phyloP scores from a whole-genome alignment of 2,888 invertebrate genomes.

The Allacma fusca region DNA sequence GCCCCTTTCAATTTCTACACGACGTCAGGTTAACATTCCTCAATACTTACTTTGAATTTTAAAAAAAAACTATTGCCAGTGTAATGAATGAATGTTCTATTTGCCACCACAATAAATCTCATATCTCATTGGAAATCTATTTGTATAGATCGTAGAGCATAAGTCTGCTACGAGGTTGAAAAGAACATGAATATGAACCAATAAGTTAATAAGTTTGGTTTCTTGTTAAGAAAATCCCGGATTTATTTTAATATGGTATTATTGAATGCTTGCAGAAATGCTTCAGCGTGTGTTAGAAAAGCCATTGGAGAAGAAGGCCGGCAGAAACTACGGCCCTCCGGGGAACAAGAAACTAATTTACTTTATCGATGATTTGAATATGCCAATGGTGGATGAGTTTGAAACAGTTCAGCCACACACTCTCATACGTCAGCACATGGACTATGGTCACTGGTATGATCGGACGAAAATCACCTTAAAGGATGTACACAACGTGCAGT shows the following conservation, averaged over 20 bases:
- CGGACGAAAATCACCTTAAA: slow-evolving; percentile 86
- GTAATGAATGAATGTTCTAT: too few species aligned
- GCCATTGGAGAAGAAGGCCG: slow-evolving; percentile 95
- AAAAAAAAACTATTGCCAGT: too few species aligned
- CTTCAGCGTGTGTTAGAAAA: slow-evolving; percentile 91
- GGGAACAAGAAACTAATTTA: slow-evolving; percentile 92
- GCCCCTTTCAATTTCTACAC: slow-evolving; percentile 98
- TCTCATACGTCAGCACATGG: slow-evolving; percentile 91
- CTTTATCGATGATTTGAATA: slow-evolving; percentile 97
- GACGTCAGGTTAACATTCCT: slow-evolving; percentile 69
- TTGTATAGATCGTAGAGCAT: too few species aligned
- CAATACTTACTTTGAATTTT: too few species aligned
- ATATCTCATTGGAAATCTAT: too few species aligned
- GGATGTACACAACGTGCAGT: slow-evolving; percentile 96
- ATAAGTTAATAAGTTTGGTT: too few species aligned
- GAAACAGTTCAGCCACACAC: slow-evolving; percentile 98
- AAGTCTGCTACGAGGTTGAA: too few species aligned
- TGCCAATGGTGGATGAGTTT: slow-evolving; percentile 95
- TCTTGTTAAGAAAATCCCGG: too few species aligned
- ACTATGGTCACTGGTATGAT: slow-evolving; percentile 97
- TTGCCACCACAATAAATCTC: too few species aligned
- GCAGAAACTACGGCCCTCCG: slow-evolving; percentile 93
- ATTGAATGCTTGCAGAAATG: slow-evolving; percentile 85
- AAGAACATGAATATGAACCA: too few species aligned
- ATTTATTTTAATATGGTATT: too few species aligned